These are phyloP conservation scores for Masticophis lateralis DNA, from an alignment of 2,797 vertebrate genomes.

Conservation along the genomic window DNA sequence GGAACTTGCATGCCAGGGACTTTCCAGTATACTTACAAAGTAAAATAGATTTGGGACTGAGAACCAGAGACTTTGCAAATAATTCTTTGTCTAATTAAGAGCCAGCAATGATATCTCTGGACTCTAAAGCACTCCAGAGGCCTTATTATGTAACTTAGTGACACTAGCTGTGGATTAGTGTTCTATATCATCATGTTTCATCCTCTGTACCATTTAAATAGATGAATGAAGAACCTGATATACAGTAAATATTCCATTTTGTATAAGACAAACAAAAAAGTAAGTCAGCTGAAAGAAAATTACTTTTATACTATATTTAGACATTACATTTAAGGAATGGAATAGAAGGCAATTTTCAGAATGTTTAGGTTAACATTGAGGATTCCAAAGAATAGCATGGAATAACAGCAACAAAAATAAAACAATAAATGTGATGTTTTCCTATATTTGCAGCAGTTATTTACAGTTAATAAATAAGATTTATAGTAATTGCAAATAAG, in stretches of 20 bases:
- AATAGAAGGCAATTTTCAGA: background rate
- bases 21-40: background rate
- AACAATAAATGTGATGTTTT: background rate
- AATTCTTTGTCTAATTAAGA: background rate
- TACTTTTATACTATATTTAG: background rate
- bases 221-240: background rate
- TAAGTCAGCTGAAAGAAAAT: background rate
- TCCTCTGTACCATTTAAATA: background rate
- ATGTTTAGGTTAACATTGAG: fast-evolving
- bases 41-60: background rate
- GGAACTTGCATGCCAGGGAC: background rate
- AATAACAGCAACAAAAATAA: background rate
- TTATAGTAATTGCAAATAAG: background rate
- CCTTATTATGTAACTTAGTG: background rate
- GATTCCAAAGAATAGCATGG: background rate
- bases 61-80: background rate
- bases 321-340: background rate
- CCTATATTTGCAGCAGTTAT: background rate
- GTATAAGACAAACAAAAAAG: background rate
- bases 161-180: background rate
- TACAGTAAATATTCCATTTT: background rate
- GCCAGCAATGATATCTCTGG: background rate
- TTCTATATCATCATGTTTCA: background rate
- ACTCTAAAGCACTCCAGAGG: background rate
- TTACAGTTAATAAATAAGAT: background rate